A percentile compares a stretch with the other conserved stretches of the same genome.
phyloP scores from a whole-genome alignment of 2,888 invertebrate species.

The Gandaritis pyraliata region DNA sequence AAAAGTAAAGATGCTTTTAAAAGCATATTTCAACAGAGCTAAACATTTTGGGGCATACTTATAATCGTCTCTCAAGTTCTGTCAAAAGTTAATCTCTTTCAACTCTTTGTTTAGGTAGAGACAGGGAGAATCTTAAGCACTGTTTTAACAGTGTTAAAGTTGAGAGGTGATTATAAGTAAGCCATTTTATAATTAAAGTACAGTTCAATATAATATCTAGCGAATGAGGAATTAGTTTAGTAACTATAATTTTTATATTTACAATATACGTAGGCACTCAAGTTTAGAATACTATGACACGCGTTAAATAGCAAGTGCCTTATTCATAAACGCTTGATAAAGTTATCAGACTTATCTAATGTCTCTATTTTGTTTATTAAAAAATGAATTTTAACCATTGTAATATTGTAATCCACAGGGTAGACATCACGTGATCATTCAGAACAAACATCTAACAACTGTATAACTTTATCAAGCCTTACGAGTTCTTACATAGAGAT shows the following conservation, averaged over 20 bases:
- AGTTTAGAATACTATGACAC: slow-evolving; percentile 42
- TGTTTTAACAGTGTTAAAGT: too few relatives aligned
- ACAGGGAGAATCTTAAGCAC: too few relatives aligned
- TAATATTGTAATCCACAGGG: too few relatives aligned
- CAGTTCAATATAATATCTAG: slow-evolving; percentile 28
- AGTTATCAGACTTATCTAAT: not conserved
- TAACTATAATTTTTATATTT: slow-evolving; percentile 36
- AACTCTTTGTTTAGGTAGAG: too few relatives aligned
- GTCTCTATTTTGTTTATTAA: not conserved
- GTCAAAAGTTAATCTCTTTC: too few relatives aligned
- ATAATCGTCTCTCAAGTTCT: too few relatives aligned
- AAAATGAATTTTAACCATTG: too few relatives aligned
- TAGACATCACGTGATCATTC: too few relatives aligned
- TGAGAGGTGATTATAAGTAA: too few relatives aligned
- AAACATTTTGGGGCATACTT: not conserved
- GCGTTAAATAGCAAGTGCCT: slow-evolving; percentile 20
- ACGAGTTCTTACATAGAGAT: too few relatives aligned
- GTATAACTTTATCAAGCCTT: not conserved
- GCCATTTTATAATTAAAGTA: slow-evolving; percentile 15
- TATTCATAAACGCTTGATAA: not conserved
- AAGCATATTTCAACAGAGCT: slow-evolving; percentile 22
- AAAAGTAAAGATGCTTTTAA: slow-evolving; percentile 11
- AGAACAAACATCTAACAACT: not conserved
- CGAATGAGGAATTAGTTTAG: slow-evolving; percentile 27
- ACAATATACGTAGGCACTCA: slow-evolving; percentile 46